Conservation (phyloP, 2,888 invertebrate species). For the Drosophila atripex region DNA sequence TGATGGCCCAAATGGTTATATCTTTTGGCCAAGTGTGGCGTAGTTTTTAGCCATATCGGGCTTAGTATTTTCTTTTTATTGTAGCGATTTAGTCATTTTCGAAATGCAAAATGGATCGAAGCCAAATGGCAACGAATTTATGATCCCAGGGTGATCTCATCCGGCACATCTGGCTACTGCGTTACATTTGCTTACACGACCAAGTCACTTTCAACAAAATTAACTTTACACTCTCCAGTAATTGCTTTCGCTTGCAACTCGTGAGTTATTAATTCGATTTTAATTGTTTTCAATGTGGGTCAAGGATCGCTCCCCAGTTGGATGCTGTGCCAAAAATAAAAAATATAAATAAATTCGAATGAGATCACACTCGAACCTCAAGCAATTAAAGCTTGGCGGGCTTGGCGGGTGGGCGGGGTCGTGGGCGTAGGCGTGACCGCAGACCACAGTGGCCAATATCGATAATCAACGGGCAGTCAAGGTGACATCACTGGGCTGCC, state of each 20-base stretch:
- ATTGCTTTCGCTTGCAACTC: not conserved
- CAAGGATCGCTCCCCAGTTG: constrained; percentile 20
- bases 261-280: constrained; percentile 10
- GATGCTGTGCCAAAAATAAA: constrained; percentile 8
- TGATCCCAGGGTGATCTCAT: constrained; percentile 1
- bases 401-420: constrained; percentile 14
- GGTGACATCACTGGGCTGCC: constrained; percentile 59
- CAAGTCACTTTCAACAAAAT: not conserved
- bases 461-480: constrained; percentile 43
- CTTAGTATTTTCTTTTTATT: not conserved
- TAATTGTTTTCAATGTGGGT: constrained; percentile 19
- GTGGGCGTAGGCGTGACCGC: constrained; percentile 19
- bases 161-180: not conserved
- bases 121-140: not conserved
- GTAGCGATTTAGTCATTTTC: not conserved
- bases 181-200: not conserved
- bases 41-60: not conserved
- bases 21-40: not conserved
- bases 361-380: constrained; percentile 18
- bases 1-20: constrained; percentile 26
- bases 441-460: constrained; percentile 36
- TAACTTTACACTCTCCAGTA: not conserved
- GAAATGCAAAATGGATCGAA: not conserved
- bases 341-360: constrained; percentile 1
- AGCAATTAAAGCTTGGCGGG: constrained; percentile 30